Conservation (phyloP, 2,888 invertebrate genomes). For the Polydrusus cervinus region DNA sequence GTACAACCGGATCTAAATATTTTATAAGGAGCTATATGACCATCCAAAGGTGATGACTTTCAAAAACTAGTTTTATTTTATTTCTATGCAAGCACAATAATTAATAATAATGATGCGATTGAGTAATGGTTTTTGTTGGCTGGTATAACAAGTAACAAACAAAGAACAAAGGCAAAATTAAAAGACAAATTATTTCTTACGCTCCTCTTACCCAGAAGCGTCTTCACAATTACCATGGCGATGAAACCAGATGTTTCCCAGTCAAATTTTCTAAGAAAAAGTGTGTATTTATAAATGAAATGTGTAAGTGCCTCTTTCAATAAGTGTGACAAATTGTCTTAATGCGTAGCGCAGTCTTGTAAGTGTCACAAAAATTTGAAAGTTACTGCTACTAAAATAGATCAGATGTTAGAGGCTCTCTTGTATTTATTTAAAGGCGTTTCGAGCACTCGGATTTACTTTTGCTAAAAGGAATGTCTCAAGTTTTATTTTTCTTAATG, state of each 20-base stretch:
- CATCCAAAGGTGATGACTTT: too few species aligned
- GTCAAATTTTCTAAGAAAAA: slow-evolving; percentile 29
- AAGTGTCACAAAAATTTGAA: slow-evolving; percentile 22
- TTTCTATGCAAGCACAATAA: too few species aligned
- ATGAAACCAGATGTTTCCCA: slow-evolving; percentile 45
- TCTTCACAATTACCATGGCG: slow-evolving; percentile 38
- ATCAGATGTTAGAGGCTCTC: slow-evolving; percentile 9
- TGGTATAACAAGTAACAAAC: neutral
- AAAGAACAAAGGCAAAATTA: slow-evolving; percentile 14
- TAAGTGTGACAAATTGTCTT: slow-evolving; percentile 21
- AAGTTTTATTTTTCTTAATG: neutral
- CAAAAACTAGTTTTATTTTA: too few species aligned
- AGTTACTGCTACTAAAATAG: slow-evolving; percentile 4
- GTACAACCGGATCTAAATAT: too few species aligned
- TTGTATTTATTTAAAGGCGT: neutral
- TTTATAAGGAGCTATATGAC: too few species aligned
- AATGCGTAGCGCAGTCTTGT: slow-evolving; percentile 12
- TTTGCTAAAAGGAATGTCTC: neutral
- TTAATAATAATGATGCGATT: slow-evolving; percentile 19
- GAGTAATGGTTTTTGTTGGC: neutral
- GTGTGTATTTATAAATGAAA: slow-evolving; percentile 27
- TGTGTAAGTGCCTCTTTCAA: slow-evolving; percentile 20
- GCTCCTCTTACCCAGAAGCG: slow-evolving; percentile 21
- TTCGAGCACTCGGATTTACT: neutral
- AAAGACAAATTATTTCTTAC: neutral